These are phyloP conservation scores for Stegophylla sp. DNA, from an alignment of 2,888 invertebrate species.

Conservation along the genomic window DNA sequence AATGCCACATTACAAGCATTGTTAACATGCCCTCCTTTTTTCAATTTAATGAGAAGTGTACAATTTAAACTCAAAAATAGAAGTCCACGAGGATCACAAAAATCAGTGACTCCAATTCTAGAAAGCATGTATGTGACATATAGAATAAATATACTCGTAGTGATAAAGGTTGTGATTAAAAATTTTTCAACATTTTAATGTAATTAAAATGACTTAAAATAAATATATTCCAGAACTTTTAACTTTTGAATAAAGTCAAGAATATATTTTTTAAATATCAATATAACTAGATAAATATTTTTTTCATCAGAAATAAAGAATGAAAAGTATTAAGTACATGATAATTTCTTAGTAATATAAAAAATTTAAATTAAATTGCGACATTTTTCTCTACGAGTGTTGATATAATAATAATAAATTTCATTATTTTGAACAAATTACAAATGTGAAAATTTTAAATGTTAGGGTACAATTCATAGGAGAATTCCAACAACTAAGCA, in stretches of 20 bases:
- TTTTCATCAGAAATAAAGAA: too few species aligned
- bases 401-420: too few species aligned
- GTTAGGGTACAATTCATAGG: constrained; percentile 77
- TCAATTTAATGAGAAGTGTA: constrained; percentile 76
- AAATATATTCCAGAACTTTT: too few species aligned
- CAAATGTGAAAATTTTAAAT: constrained; percentile 58
- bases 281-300: too few species aligned
- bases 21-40: constrained; percentile 93
- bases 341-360: not conserved
- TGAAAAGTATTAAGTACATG: too few species aligned
- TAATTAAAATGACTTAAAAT: too few species aligned
- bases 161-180: too few species aligned
- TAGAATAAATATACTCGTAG: not conserved
- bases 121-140: constrained; percentile 83
- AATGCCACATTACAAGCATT: constrained; percentile 94
- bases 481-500: constrained; percentile 76
- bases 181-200: too few species aligned
- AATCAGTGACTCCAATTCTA: constrained; percentile 79
- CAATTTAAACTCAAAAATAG: constrained; percentile 60
- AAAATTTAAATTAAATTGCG: too few species aligned
- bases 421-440: not conserved
- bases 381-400: too few species aligned
- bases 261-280: too few species aligned
- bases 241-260: too few species aligned
- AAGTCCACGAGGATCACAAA: constrained; percentile 63